Base-by-base conservation (phyloP, 2,113 vertebrate species). In the Menidia beryllina region DNA sequence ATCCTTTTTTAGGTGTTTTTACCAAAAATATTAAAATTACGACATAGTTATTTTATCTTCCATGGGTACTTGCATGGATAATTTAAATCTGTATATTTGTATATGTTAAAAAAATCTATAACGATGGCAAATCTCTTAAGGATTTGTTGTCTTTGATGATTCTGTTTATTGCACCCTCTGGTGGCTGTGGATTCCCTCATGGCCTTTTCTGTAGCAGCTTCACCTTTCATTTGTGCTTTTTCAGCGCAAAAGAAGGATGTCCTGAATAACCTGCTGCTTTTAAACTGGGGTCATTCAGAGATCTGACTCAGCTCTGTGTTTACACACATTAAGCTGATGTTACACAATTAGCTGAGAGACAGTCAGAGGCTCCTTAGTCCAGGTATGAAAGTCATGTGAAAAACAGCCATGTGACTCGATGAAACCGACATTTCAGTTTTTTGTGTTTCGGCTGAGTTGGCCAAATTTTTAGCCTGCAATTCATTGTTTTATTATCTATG, bases 401-500 rank as follows among this genome's bases (percentile, higher is more conserved):
- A 34, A 34, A 34, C 7, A 10, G 30, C 30, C 30, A 8, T 10
- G 43, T 64, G 56, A 79, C 21, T 43, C 48, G 52, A 50, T 49
- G 13, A 9, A 26, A 51, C 53, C 69, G 82, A 78, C 80, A 86
- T 83, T 89, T 71, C 41, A 38, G 24, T 49, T 61, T 72, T 55
- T 49, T 65, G 23, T 66, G 23, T 71, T 78, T 70, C 17, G 52
- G 2, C 36, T 47, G 8, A 53, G 3, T 41, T 19, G 49, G n/a
- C 58, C 38, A n/a, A 48, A 19, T 23, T 62, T 14, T 14, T 68
- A 54, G 3, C 58, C 73, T 68, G 19, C 41, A 24, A 73, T 75
- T 75, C 6, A 34, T 73, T 53, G 5, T 34, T 34, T 34, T 34
- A 34, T 6, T 34, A 34, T 34, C 10, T 34, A 8, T 34, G 10